Evolutionary conservation across 1,140 invertebrate species (phyloP).

Genomic region (Cyclargus thomasi): DNA sequence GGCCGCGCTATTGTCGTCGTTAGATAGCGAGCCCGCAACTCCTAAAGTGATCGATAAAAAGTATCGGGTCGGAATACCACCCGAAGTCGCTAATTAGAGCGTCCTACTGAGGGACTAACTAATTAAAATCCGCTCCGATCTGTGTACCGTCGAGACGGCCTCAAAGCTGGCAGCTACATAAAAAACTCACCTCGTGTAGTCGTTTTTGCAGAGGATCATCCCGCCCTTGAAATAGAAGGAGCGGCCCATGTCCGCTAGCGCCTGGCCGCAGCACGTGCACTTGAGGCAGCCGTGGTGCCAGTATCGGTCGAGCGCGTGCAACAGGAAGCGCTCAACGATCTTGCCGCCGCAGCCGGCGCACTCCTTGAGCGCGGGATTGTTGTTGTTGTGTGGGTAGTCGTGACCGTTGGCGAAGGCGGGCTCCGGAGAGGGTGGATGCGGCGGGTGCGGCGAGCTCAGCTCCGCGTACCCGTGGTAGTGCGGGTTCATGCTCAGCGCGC

Average conservation of each 20-base stretch:
- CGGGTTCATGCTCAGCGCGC: slow-evolving; percentile 81
- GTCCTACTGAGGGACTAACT: background rate
- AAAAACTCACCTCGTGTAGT: slow-evolving; percentile 90
- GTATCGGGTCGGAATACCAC: slow-evolving; percentile 45
- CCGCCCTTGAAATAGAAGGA: slow-evolving; percentile 93
- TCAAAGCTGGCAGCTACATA: background rate
- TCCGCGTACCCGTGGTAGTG: slow-evolving; percentile 83
- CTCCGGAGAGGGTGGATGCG: slow-evolving; percentile 80
- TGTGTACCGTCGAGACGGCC: background rate
- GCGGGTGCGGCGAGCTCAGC: slow-evolving; percentile 80
- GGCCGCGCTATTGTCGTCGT: slow-evolving; percentile 69
- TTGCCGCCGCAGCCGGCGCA: slow-evolving; percentile 83
- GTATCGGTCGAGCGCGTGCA: slow-evolving; percentile 92
- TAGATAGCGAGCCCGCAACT: slow-evolving; percentile 57
- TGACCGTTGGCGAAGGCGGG: slow-evolving; percentile 72
- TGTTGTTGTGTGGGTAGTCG: slow-evolving; percentile 75
- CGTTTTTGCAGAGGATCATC: slow-evolving; percentile 95
- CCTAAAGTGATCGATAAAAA: slow-evolving; percentile 61
- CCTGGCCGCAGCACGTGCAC: slow-evolving; percentile 90
- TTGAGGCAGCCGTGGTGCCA: slow-evolving; percentile 96
- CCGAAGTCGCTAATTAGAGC: slow-evolving; percentile 19
- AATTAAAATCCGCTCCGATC: slow-evolving; percentile 1
- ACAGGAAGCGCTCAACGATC: slow-evolving; percentile 91
- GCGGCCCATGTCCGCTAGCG: slow-evolving; percentile 90
- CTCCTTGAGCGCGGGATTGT: slow-evolving; percentile 79